A percentile compares a stretch with the other conserved stretches of the same genome.
Conservation (phyloP, 1,140 invertebrate genomes). For the Zelostemma sp. region DNA sequence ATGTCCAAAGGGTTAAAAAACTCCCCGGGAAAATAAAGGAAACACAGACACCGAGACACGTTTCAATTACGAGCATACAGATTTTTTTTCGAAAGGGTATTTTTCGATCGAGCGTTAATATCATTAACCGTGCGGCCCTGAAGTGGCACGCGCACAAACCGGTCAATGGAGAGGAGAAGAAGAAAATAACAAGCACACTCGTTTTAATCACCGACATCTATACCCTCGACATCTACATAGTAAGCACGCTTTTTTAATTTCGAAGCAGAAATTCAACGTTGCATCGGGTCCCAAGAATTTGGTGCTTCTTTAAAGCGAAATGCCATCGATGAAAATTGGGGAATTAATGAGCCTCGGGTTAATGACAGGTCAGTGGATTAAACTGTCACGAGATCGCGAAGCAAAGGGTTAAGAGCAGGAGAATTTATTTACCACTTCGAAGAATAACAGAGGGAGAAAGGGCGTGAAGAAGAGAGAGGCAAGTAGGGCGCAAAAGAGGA, state of each 20-base stretch:
- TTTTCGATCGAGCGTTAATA: no score
- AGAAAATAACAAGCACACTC: conserved; percentile 18
- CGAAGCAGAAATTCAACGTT: no score
- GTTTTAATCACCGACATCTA: background rate
- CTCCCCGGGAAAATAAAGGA: no score
- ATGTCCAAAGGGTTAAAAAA: no score
- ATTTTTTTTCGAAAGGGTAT: no score
- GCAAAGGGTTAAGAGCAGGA: background rate
- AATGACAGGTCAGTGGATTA: background rate
- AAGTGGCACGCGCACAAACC: conserved; percentile 49
- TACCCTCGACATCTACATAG: background rate
- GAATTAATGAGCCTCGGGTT: background rate
- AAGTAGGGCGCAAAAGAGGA: conserved; percentile 19
- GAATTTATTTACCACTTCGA: background rate
- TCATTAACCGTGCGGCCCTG: background rate
- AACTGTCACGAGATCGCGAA: background rate
- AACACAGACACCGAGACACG: no score
- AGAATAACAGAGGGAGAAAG: conserved; percentile 1
- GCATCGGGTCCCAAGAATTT: no score
- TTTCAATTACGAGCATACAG: no score
- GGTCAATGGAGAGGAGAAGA: conserved; percentile 20
- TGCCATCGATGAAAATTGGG: background rate
- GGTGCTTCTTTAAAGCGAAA: no score
- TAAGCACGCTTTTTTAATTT: no score
- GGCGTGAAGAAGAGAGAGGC: conserved; percentile 30